Evolutionary conservation across 2,113 vertebrate genomes (phyloP), one percentile per base, ranked within the genome.

Genomic region (Garra rufa): DNA sequence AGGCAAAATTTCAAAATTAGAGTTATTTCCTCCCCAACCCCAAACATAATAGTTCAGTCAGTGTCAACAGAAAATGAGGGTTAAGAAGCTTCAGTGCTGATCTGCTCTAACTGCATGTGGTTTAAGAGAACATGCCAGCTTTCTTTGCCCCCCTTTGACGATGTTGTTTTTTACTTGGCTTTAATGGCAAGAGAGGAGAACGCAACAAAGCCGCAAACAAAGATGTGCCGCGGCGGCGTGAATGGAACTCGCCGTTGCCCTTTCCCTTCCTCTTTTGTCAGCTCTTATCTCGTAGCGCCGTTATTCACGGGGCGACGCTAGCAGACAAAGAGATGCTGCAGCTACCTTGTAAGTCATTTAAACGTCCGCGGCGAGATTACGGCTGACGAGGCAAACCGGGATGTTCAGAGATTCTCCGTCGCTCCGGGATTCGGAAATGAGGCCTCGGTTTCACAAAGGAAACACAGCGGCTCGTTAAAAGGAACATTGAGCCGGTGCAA

Each of bases 321-420:
- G 71, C 85, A 79, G 83, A 87, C 83, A 89, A 88, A 87, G 57
- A 74, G 83, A 83, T 71, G 76, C 67, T 65, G 55, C 52, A 14
- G 76, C 63, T 76, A 83, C 83, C 63, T 79, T 87, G 88, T 88
- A 89, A 77, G 85, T 85, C 85, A 80, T 86, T 89, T 89, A 85
- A 83, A 69, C 73, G 63, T 79, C 76, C 38, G 59, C 34, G 10
- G 85, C 9, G 21, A 83, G 76, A 83, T 83, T 87, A 69, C 41
- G 34, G 85, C 81, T 76, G 73, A 83, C 48, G 80, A 55, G 73
- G 61, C 46, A 65, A 83, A 86, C 81, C 41, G 73, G 71, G 80
- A 55, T 80, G 55, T 76, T 74, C 41, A 38, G 73, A 26, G 67
- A 38, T 81, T 28, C 34, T 81, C 52, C 1, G 26, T 69, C 44